Base-by-base conservation (phyloP, 2,113 vertebrate species). In the Sebastes fasciatus region DNA sequence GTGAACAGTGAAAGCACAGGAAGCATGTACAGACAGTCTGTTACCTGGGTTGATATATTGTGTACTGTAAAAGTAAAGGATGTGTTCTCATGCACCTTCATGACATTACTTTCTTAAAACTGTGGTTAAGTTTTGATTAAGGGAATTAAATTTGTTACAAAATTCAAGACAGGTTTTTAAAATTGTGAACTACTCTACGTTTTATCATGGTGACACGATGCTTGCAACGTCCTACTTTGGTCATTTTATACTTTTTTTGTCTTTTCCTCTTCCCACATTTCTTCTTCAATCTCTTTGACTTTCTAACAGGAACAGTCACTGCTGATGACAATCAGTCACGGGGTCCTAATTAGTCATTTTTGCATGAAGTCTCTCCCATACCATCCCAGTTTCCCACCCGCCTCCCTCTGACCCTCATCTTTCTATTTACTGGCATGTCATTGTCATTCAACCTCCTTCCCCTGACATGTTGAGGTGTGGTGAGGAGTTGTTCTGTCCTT, bases 401-500 rank as follows among this genome's bases (percentile, higher is more conserved):
- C 71, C 48, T 61, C 65, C 23, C 52, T 26, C 64, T 75, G 45
- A 23, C 48, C 80, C 54, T 74, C 64, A 43, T 69, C 42, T 72
- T 17, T 67, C 51, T 78, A 1, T 77, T 67, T 77, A 69, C 66
- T 87, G 82, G 57, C 77, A 79, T 77, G 61, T 86, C 69, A 74
- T 82, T 84, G 45, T 87, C 69, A 60, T 87, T 90, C 73, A 87
- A 67, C 67, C 85, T 86, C 74, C 57, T 62, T 77, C 2, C 85
- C 74, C 75, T 68, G 89, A 82, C 76, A 72, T 69, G 72, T 70
- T 83, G 83, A 89, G 88, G 88, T 79, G 91, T 78, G 81, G 71
- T 74, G 67, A 89, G 70, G 89, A 89, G 80, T 84, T 86, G 80
- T 75, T 88, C 68, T 77, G 63, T 79, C 77, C 82, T 88, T 76